These are phyloP conservation scores for Crypturellus tataupa DNA, from an alignment of 2,797 vertebrate species.

Conservation along the genomic window DNA sequence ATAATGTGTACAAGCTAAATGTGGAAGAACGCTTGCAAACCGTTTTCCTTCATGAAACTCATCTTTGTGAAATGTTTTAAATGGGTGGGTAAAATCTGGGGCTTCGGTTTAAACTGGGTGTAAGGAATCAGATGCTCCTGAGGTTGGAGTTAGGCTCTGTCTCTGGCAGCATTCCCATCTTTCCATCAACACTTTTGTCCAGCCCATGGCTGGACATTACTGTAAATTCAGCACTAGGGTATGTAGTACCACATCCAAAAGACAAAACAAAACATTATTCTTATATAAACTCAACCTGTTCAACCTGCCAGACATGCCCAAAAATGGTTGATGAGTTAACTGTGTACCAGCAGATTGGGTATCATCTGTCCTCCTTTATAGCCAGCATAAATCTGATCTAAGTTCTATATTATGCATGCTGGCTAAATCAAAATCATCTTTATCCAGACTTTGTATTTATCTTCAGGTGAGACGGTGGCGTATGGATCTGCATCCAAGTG, in stretches of 20 bases:
- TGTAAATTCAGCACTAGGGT: neutral
- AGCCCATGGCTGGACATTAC: neutral
- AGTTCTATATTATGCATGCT: accelerated
- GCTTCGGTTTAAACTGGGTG: neutral
- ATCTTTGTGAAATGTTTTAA: neutral
- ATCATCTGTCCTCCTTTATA: accelerated
- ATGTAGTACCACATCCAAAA: neutral
- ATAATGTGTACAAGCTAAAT: neutral
- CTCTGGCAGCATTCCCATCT: neutral
- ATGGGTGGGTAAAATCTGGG: neutral
- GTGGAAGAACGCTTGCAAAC: neutral
- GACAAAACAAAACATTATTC: neutral
- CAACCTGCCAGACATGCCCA: neutral
- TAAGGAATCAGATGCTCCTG: neutral
- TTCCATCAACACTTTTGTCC: accelerated
- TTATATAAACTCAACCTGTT: neutral
- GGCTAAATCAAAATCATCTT: neutral
- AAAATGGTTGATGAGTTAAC: neutral
- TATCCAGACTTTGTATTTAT: neutral
- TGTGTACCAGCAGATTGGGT: neutral
- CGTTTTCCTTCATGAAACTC: neutral
- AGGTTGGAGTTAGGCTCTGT: neutral
- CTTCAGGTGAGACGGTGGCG: neutral
- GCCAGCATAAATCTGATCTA: neutral
- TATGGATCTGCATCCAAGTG: neutral